A percentile compares a stretch with the other conserved stretches of the same genome.
These are phyloP conservation scores for Plestiodon gilberti DNA, from an alignment of 2,113 vertebrate species.

Conservation along the genomic window DNA sequence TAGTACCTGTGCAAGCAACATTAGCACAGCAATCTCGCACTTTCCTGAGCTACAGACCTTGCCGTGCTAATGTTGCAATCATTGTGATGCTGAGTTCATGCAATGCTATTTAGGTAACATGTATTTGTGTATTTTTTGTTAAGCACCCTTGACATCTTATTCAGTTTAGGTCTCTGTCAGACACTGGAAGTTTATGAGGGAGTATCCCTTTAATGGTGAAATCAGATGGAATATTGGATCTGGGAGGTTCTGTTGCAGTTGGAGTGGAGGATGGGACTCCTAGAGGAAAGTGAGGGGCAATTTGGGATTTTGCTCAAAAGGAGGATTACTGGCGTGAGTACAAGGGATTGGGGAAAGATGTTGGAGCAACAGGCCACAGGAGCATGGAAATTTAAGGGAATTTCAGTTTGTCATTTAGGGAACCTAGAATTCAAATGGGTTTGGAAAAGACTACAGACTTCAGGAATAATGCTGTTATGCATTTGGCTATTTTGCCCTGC, in stretches of 20 bases:
- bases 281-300: not conserved
- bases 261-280: not conserved
- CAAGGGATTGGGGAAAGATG: not conserved
- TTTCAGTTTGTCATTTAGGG: not conserved
- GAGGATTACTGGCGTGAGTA: not conserved
- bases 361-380: not conserved
- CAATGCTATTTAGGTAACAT: not conserved
- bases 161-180: too few relatives aligned
- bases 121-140: not conserved
- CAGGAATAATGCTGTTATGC: not conserved
- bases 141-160: not conserved
- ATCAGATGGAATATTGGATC: conserved; percentile 4
- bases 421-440: not conserved
- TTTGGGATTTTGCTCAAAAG: not conserved
- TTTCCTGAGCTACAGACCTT: not conserved
- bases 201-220: not conserved
- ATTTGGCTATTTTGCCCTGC: not conserved
- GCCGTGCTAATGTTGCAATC: not conserved
- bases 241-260: conserved; percentile 25
- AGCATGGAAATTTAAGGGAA: not conserved
- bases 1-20: not conserved
- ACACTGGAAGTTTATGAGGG: not conserved
- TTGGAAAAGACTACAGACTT: not conserved
- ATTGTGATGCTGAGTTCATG: not conserved
- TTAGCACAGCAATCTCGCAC: not conserved